Conservation (phyloP, 1,140 invertebrate species). For the Aphaenogaster floridana region DNA sequence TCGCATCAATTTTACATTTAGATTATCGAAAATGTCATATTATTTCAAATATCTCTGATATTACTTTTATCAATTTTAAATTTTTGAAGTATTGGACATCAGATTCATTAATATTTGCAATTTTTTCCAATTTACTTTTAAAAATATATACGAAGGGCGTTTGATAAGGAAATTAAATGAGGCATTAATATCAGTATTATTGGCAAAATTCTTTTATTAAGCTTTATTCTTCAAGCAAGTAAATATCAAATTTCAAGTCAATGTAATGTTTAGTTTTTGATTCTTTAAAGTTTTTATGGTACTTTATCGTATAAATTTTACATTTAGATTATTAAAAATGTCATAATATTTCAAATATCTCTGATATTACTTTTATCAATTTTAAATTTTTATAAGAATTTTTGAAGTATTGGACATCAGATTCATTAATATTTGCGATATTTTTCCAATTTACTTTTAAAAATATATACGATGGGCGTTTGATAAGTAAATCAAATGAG, state of each 20-base stretch:
- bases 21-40: background rate
- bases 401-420: background rate
- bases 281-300: background rate
- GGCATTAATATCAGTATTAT: no score
- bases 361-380: background rate
- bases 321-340: background rate
- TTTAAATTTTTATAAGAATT: background rate
- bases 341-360: background rate
- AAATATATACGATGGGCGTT: background rate
- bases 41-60: background rate
- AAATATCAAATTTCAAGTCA: no score
- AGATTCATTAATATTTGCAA: background rate
- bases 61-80: background rate
- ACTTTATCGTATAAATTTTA: background rate
- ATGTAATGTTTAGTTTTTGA: background rate
- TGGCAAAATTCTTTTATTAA: no score
- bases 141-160: background rate
- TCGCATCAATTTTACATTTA: background rate
- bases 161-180: no score
- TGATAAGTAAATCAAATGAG: no score
- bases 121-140: background rate
- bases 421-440: background rate
- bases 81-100: background rate
- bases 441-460: background rate
- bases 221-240: no score